Percentiles rank a stretch among this genome's conserved stretches.
Evolutionary conservation across 1,140 invertebrate species (phyloP).

Genomic region (Drosophila teissieri): DNA sequence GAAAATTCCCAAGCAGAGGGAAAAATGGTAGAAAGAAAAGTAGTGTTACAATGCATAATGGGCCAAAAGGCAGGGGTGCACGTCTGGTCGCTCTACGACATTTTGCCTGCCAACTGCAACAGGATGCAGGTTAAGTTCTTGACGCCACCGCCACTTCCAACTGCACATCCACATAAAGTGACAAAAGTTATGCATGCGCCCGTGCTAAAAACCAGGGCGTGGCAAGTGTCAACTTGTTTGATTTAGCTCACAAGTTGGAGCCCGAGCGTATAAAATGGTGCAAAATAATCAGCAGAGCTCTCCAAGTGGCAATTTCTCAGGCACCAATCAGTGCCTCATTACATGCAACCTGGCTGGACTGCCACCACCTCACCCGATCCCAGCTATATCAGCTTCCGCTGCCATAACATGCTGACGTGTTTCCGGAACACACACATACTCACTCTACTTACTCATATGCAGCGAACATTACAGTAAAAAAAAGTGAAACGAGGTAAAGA

Average conservation of each 20-base stretch:
- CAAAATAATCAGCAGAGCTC: constrained; percentile 55
- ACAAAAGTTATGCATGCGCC: constrained; percentile 67
- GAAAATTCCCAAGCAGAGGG: constrained; percentile 45
- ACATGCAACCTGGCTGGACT: constrained; percentile 57
- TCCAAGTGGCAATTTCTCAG: constrained; percentile 67
- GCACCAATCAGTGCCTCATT: constrained; percentile 80
- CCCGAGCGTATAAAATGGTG: constrained; percentile 22
- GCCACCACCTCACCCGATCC: neutral
- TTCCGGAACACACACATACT: constrained; percentile 54
- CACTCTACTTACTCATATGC: constrained; percentile 3
- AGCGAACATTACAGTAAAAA: constrained; percentile 44
- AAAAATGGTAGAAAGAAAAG: constrained; percentile 12
- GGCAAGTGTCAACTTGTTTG: constrained; percentile 79
- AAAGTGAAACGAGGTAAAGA: constrained; percentile 16
- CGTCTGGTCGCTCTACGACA: constrained; percentile 41
- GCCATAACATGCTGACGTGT: constrained; percentile 77
- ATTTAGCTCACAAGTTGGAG: constrained; percentile 58
- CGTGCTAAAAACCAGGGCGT: constrained; percentile 45
- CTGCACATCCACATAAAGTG: constrained; percentile 75
- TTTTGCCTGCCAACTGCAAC: constrained; percentile 67
- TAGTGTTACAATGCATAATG: constrained; percentile 78
- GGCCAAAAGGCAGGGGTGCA: constrained; percentile 39
- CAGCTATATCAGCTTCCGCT: constrained; percentile 71
- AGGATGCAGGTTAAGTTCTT: constrained; percentile 81
- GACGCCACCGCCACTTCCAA: constrained; percentile 56